Evolutionary conservation across 2,113 vertebrate genomes (phyloP).

Genomic region (Platichthys flesus): DNA sequence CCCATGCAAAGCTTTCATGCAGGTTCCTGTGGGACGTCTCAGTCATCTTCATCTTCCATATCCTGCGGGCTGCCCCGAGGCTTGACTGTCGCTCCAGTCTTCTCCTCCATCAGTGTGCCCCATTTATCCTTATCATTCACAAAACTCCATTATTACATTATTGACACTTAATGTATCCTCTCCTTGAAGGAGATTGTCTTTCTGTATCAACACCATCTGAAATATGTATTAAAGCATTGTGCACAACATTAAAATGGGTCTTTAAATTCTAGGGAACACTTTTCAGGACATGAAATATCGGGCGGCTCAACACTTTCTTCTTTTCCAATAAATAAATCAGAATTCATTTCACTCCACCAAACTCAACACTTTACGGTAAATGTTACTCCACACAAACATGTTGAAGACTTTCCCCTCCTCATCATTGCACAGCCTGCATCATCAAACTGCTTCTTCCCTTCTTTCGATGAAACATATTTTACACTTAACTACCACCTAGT

Average conservation of each 20-base stretch:
- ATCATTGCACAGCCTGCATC: neutral
- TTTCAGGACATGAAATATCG: neutral
- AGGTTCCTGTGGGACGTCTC: constrained; percentile 2
- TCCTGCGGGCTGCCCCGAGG: constrained; percentile 26
- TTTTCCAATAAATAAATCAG: neutral
- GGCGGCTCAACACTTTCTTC: no score
- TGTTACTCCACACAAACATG: neutral
- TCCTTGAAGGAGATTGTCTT: no score
- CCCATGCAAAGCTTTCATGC: neutral
- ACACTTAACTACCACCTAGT: no score
- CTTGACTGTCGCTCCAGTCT: neutral
- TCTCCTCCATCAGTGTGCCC: neutral
- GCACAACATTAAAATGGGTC: no score
- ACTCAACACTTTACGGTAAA: neutral
- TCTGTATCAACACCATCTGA: no score
- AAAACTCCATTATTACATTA: neutral
- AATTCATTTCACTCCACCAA: neutral
- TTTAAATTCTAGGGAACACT: neutral
- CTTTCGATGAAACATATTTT: no score
- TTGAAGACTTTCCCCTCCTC: neutral
- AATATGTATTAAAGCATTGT: no score
- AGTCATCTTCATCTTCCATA: constrained; percentile 14
- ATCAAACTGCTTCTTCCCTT: no score
- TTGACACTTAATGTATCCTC: neutral
- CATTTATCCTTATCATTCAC: neutral